Evolutionary conservation across 2,888 invertebrate species (phyloP).

Genomic region (Scaptomyza polygonia): DNA sequence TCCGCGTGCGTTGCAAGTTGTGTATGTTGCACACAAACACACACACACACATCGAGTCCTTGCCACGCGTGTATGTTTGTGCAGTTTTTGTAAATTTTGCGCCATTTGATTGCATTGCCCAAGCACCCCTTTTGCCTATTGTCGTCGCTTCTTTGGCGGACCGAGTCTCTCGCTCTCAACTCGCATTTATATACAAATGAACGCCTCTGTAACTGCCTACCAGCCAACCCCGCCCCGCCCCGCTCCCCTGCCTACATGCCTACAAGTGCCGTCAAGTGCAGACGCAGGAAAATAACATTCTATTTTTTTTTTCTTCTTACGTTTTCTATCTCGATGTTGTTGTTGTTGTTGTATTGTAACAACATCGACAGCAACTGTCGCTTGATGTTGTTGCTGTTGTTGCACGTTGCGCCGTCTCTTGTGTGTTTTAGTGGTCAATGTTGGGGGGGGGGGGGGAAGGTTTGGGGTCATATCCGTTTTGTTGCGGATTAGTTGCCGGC

Average conservation of each 20-base stretch:
- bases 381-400: no score
- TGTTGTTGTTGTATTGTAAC: constrained; percentile 46
- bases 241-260: constrained; percentile 31
- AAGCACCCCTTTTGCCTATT: constrained; percentile 32
- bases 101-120: constrained; percentile 77
- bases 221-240: not conserved
- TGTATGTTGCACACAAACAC: constrained; percentile 22
- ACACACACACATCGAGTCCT: constrained; percentile 20
- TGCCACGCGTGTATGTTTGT: constrained; percentile 21
- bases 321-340: constrained; percentile 12
- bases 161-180: constrained; percentile 3
- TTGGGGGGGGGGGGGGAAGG: not conserved
- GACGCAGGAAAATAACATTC: constrained; percentile 77
- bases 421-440: constrained; percentile 38
- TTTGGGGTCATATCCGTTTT: constrained; percentile 49
- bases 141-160: constrained; percentile 76
- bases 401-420: constrained; percentile 26
- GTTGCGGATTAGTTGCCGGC: constrained; percentile 63
- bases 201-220: constrained; percentile 65
- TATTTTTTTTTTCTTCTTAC: constrained; percentile 9
- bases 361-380: constrained; percentile 72
- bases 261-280: constrained; percentile 66
- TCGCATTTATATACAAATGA: constrained; percentile 75
- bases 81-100: constrained; percentile 78
- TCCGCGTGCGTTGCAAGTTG: constrained; percentile 79